Evolutionary conservation across 2,797 vertebrate species (phyloP).

Genomic region (Lithobates sylvaticus): DNA sequence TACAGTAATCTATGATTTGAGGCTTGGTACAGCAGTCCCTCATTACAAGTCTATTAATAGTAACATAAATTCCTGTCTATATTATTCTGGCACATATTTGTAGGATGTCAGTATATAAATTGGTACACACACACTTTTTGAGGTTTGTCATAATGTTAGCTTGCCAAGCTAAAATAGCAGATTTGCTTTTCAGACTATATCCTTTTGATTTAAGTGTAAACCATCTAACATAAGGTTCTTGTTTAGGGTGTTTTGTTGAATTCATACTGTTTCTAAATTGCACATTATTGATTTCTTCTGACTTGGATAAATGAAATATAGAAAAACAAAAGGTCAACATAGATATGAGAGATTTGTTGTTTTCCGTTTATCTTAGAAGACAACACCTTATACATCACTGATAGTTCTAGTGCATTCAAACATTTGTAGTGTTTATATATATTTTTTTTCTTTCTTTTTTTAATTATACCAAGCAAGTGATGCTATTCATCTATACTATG

Average conservation of each 20-base stretch:
- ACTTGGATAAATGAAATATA: conserved; percentile 50
- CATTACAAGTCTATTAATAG: conserved; percentile 74
- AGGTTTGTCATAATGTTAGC: conserved; percentile 60
- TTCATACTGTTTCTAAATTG: conserved; percentile 51
- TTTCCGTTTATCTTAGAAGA: conserved; percentile 33
- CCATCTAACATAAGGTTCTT: conserved; percentile 26
- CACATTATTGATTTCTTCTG: conserved; percentile 59
- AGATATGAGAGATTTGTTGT: conserved; percentile 51
- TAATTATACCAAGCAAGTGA: not conserved
- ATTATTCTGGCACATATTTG: conserved; percentile 68
- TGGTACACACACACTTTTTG: conserved; percentile 67
- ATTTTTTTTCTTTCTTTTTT: not conserved
- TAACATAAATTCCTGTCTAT: conserved; percentile 68
- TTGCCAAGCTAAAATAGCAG: conserved; percentile 42
- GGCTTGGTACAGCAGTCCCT: conserved; percentile 71
- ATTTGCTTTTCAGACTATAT: conserved; percentile 22
- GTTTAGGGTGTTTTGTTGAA: conserved; percentile 48
- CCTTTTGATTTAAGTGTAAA: conserved; percentile 48
- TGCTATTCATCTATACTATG: too few relatives aligned
- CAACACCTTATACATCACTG: conserved; percentile 14
- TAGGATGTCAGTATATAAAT: conserved; percentile 71
- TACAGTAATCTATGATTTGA: conserved; percentile 72
- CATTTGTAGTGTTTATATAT: conserved; percentile 14
- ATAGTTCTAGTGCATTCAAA: conserved; percentile 5
- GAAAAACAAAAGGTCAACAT: conserved; percentile 54